Percentiles rank a stretch among this genome's conserved stretches.
These are phyloP conservation scores for Naja naja DNA, from an alignment of 2,113 vertebrate species.

Conservation along the genomic window DNA sequence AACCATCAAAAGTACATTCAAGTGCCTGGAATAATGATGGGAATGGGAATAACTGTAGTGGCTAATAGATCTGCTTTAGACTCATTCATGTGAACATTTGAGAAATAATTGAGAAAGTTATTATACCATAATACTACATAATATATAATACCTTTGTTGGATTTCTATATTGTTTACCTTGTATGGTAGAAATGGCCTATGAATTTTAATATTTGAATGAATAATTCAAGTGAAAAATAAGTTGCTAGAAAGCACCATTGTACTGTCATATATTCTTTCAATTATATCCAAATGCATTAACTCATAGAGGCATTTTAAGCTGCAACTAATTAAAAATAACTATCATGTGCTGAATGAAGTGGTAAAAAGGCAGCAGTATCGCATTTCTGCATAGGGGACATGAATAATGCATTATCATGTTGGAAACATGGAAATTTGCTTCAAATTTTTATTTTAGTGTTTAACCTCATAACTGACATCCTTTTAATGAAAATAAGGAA, in stretches of 20 bases:
- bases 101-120: not conserved
- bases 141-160: not conserved
- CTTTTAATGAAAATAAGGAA: slow-evolving; percentile 1
- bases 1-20: not conserved
- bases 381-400: not conserved
- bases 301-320: not conserved
- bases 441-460: not conserved
- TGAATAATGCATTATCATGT: not conserved
- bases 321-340: not conserved
- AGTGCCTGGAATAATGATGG: not conserved
- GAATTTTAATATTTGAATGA: not conserved
- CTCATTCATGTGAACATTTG: not conserved
- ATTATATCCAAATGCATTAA: not conserved
- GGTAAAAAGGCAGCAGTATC: not conserved
- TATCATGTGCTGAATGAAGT: not conserved
- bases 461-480: not conserved
- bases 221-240: not conserved
- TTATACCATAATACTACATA: not conserved
- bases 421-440: not conserved
- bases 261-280: not conserved
- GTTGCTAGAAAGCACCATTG: not conserved
- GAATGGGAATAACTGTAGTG: not conserved
- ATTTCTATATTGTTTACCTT: not conserved
- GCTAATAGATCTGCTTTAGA: not conserved
- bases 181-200: not conserved